Conservation (phyloP, 2,113 vertebrate genomes). For the Synodontis membranacea region DNA sequence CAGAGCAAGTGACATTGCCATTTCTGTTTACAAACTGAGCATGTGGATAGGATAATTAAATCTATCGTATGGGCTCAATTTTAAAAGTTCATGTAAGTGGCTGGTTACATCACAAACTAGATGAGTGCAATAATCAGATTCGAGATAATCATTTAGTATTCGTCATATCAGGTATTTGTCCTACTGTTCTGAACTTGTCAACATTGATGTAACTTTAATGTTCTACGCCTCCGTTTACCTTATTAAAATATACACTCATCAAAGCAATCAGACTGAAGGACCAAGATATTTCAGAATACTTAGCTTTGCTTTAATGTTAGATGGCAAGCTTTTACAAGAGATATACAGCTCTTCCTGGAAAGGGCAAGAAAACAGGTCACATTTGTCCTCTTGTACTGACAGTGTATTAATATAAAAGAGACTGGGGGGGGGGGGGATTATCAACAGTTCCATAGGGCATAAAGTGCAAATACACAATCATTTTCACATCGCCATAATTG, state of each 20-base stretch:
- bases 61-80: not conserved
- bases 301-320: conserved; percentile 36
- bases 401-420: conserved; percentile 41
- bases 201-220: not conserved
- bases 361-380: conserved; percentile 19
- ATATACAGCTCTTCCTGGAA: conserved; percentile 23
- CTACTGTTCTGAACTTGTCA: not conserved
- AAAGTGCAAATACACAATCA: conserved; percentile 24
- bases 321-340: conserved; percentile 37
- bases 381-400: conserved; percentile 17
- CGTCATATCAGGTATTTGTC: not conserved
- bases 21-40: not conserved
- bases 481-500: conserved; percentile 19
- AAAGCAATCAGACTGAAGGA: not conserved
- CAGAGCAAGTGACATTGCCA: no score
- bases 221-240: not conserved
- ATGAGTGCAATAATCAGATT: not conserved
- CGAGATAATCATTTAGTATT: not conserved
- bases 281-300: conserved; percentile 15
- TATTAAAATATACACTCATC: not conserved
- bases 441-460: conserved; percentile 17
- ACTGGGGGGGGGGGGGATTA: conserved; percentile 32
- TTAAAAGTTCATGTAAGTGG: not conserved
- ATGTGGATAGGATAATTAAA: not conserved
- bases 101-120: not conserved